phyloP scores from a whole-genome alignment of 2,888 invertebrate genomes.

The Ochlodes sylvanus region DNA sequence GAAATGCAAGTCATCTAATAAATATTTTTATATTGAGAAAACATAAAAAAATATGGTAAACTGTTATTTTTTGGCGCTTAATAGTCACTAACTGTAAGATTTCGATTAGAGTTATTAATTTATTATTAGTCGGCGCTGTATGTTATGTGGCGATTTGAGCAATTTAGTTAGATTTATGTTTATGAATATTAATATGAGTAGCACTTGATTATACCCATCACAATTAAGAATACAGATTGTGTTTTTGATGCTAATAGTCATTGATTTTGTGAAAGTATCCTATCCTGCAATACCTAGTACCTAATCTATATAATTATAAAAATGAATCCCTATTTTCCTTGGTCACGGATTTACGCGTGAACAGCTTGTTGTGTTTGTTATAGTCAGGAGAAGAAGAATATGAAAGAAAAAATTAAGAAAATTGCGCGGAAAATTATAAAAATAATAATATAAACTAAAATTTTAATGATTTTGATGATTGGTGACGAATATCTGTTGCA shows the following conservation, averaged over 20 bases:
- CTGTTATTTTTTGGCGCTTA: not conserved
- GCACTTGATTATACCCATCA: not conserved
- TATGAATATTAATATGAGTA: slow-evolving; percentile 6
- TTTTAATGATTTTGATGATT: no score
- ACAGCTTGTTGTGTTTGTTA: no score
- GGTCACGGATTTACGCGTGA: no score
- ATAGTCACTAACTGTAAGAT: not conserved
- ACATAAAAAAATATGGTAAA: not conserved
- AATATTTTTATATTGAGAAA: no score
- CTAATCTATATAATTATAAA: no score
- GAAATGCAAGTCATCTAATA: not conserved
- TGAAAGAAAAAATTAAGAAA: no score
- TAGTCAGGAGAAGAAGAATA: no score
- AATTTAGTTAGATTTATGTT: not conserved
- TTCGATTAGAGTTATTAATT: not conserved
- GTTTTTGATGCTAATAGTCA: not conserved
- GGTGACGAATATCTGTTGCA: no score
- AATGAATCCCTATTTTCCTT: no score
- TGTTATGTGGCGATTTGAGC: not conserved
- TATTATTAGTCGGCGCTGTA: not conserved
- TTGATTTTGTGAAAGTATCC: not conserved
- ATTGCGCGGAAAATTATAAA: no score
- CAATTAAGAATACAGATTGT: not conserved
- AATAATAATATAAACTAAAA: no score
- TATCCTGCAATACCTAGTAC: no score